A percentile compares a stretch with the other conserved stretches of the same genome.
These are phyloP conservation scores for Frankliniella fusca DNA, from an alignment of 2,888 invertebrate species.

Conservation along the genomic window DNA sequence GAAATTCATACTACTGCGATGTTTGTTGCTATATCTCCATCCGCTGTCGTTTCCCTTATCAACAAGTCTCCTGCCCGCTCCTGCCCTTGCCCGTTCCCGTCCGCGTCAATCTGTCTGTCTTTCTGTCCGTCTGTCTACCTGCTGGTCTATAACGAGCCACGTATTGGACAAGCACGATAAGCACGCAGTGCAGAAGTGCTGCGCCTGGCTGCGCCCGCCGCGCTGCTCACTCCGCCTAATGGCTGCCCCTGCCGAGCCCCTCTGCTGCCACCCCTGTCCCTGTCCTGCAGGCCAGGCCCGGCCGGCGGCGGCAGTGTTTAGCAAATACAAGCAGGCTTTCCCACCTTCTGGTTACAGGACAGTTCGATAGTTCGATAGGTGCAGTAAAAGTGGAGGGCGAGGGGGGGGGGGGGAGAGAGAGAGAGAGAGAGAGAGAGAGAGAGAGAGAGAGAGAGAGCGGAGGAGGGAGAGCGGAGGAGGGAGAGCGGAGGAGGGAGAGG, in stretches of 20 bases:
- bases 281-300: not conserved
- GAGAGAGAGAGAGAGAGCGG: not conserved
- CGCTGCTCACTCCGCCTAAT: no score
- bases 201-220: not conserved
- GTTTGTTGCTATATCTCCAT: not conserved
- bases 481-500: not conserved
- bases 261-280: not conserved
- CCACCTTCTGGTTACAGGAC: not conserved
- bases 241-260: no score
- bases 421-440: not conserved
- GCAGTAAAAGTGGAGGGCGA: not conserved
- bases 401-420: not conserved
- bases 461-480: not conserved
- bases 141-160: not conserved
- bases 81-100: not conserved
- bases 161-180: not conserved
- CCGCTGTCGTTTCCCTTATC: not conserved
- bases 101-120: not conserved
- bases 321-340: no score
- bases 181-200: not conserved
- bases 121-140: not conserved
- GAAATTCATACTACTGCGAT: not conserved
- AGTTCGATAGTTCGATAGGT: not conserved
- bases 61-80: not conserved
- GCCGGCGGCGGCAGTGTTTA: no score